Percentiles rank a stretch among this genome's conserved stretches.
phyloP scores from a whole-genome alignment of 2,888 invertebrate species.

The Erpobdella octoculata region DNA sequence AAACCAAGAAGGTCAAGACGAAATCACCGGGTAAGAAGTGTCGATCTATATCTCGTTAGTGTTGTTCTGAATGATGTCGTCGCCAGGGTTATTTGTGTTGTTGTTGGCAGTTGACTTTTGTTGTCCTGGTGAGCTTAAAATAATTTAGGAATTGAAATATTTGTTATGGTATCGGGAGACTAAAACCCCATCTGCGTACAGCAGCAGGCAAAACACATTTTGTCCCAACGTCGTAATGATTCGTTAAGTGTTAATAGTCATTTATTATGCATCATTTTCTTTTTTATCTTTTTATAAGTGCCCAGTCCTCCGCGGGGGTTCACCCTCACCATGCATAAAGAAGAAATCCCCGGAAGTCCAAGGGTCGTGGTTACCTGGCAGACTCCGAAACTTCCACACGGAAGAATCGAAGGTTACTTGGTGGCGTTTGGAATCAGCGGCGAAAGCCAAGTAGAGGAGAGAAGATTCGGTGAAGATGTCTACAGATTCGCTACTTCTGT shows the following conservation, averaged over 20 bases:
- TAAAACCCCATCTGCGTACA: no score
- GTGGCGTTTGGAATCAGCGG: conserved; percentile 79
- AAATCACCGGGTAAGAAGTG: conserved; percentile 41
- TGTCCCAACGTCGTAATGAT: no score
- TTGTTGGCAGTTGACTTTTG: no score
- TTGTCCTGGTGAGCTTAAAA: no score
- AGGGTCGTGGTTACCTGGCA: conserved; percentile 88
- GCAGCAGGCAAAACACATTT: no score
- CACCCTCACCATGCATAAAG: conserved; percentile 66
- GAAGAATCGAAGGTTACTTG: conserved; percentile 76
- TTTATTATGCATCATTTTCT: no score
- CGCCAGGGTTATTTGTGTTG: no score
- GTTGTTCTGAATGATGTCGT: no score
- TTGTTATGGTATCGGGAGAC: no score
- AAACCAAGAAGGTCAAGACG: conserved; percentile 70
- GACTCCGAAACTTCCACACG: conserved; percentile 77
- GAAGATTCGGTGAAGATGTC: conserved; percentile 33
- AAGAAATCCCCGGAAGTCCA: conserved; percentile 64
- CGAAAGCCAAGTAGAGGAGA: conserved; percentile 53
- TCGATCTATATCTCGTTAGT: background rate
- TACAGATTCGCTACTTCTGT: conserved; percentile 34
- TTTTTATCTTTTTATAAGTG: conserved; percentile 45
- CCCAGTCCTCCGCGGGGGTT: conserved; percentile 54
- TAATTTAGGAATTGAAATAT: no score
- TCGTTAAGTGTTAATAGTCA: no score